These are phyloP conservation scores for Apocheima hispidaria DNA, from an alignment of 2,888 invertebrate species.

Conservation along the genomic window DNA sequence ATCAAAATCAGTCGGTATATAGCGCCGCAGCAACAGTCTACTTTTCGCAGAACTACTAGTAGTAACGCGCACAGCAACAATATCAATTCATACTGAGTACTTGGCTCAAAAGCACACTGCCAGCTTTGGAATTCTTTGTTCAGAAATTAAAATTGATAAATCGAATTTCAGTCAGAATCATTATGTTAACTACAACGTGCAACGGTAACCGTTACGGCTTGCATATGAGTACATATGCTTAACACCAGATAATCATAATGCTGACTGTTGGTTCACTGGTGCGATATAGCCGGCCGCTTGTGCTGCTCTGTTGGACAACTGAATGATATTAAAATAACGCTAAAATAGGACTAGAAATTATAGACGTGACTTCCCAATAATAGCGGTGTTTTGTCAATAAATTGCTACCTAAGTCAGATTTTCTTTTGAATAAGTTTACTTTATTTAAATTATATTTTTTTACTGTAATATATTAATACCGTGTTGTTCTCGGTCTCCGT, in stretches of 20 bases:
- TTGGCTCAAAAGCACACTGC: no score
- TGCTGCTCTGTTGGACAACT: slow-evolving; percentile 48
- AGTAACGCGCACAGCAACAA: no score
- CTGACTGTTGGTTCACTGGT: slow-evolving; percentile 30
- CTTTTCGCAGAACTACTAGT: no score
- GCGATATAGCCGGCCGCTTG: slow-evolving; percentile 37
- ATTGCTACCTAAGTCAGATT: not conserved
- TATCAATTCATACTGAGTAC: no score
- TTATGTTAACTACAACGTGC: not conserved
- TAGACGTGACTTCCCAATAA: slow-evolving; percentile 18
- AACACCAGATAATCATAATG: slow-evolving; percentile 58
- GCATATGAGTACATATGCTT: not conserved
- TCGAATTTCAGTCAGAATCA: not conserved
- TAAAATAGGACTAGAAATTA: slow-evolving; percentile 39
- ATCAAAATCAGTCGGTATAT: no score
- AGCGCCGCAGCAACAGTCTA: no score
- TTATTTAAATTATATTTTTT: no score
- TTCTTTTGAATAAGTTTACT: not conserved
- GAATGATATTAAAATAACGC: slow-evolving; percentile 50
- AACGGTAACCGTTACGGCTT: not conserved
- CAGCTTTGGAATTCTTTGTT: no score
- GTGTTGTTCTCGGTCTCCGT: no score
- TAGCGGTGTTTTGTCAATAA: slow-evolving; percentile 10
- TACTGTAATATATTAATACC: no score
- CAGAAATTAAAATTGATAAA: no score